phyloP scores from a whole-genome alignment of 2,797 vertebrate species.

The Takifugu rubripes region DNA sequence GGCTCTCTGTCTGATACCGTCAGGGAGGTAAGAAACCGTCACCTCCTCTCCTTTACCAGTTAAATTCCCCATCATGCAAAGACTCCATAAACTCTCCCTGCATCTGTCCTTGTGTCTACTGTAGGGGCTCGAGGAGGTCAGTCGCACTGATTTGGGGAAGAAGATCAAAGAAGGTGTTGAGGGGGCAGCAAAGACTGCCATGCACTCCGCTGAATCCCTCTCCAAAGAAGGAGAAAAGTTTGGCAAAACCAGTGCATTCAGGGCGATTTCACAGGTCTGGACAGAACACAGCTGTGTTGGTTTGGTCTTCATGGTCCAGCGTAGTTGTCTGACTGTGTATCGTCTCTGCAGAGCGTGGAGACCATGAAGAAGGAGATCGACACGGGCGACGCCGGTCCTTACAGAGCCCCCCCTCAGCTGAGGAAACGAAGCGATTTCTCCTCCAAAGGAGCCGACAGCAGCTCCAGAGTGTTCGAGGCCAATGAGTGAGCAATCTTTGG shows the following conservation, averaged over 20 bases:
- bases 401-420: conserved; percentile 83
- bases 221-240: conserved; percentile 87
- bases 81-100: too few species aligned
- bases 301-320: neutral
- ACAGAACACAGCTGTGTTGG: neutral
- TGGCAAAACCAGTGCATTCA: conserved; percentile 84
- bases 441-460: conserved; percentile 71
- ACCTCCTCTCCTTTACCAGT: neutral
- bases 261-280: conserved; percentile 85
- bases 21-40: conserved; percentile 78
- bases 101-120: conserved; percentile 4
- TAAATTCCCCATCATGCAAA: neutral
- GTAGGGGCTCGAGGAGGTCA: conserved; percentile 87
- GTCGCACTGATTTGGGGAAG: conserved; percentile 84
- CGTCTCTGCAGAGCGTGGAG: conserved; percentile 80
- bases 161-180: conserved; percentile 89
- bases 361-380: conserved; percentile 88
- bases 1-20: conserved; percentile 82
- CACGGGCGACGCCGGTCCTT: conserved; percentile 80
- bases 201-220: conserved; percentile 84
- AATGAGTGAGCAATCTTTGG: conserved; percentile 80
- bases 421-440: conserved; percentile 88
- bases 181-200: conserved; percentile 84
- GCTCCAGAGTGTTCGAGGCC: conserved; percentile 82
- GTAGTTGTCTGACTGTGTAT: neutral